phyloP scores from a whole-genome alignment of 2,888 invertebrate genomes.

The Prosapia bicincta region DNA sequence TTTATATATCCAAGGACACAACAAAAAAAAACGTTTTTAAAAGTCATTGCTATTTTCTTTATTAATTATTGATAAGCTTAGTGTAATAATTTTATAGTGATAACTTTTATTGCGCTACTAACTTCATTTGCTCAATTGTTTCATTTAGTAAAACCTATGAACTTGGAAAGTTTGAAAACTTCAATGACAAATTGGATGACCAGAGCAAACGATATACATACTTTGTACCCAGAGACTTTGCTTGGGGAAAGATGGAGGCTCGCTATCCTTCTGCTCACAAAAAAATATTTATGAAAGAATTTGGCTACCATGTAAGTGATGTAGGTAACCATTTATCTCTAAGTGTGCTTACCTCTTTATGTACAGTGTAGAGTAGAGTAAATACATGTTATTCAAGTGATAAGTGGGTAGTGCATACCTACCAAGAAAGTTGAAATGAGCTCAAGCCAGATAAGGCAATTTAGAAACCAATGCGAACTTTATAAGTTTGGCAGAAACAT shows the following conservation, averaged over 20 bases:
- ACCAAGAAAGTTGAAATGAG: too few species aligned
- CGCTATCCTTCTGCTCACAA: slow-evolving; percentile 77
- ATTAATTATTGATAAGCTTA: background rate
- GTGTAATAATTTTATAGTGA: slow-evolving; percentile 9
- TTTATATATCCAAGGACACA: too few species aligned
- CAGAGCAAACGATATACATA: slow-evolving; percentile 79
- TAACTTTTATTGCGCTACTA: background rate
- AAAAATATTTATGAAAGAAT: slow-evolving; percentile 78
- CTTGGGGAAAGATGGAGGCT: slow-evolving; percentile 76
- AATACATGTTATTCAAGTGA: too few species aligned
- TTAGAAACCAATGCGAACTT: too few species aligned
- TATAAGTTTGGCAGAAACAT: too few species aligned
- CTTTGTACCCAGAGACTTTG: slow-evolving; percentile 87
- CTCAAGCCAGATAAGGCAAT: too few species aligned
- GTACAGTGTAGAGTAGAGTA: too few species aligned
- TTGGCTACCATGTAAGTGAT: slow-evolving; percentile 68
- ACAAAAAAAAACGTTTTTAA: too few species aligned
- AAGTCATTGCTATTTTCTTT: too few species aligned
- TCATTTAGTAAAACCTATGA: slow-evolving; percentile 69
- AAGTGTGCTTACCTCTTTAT: too few species aligned
- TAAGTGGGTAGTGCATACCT: too few species aligned
- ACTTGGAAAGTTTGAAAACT: slow-evolving; percentile 61
- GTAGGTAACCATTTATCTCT: background rate
- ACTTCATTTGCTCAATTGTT: slow-evolving; percentile 26
- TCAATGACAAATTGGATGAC: slow-evolving; percentile 74